phyloP scores from a whole-genome alignment of 2,113 vertebrate species.

The Trinectes maculatus region DNA sequence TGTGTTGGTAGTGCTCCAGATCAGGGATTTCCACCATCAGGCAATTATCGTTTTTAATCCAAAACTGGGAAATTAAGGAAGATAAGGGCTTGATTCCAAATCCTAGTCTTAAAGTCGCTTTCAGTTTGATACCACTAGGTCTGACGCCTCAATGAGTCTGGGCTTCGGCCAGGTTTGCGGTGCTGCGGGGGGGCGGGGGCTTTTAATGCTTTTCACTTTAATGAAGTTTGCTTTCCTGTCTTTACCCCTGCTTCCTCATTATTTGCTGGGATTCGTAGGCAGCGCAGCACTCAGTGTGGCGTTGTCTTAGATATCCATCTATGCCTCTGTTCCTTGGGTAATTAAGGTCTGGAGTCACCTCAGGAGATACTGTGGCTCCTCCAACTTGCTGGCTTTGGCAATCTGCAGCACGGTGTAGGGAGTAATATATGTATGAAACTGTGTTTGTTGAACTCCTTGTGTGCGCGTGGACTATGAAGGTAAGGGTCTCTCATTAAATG shows the following conservation, averaged over 20 bases:
- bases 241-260: conserved; percentile 41
- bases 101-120: conserved; percentile 17
- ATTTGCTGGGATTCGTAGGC: conserved; percentile 47
- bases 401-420: conserved; percentile 33
- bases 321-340: conserved; percentile 53
- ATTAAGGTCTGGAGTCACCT: conserved; percentile 65
- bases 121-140: conserved; percentile 36
- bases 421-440: conserved; percentile 28
- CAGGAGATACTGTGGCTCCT: conserved; percentile 51
- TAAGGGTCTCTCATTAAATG: conserved; percentile 28
- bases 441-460: conserved; percentile 19
- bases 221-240: conserved; percentile 59
- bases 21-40: conserved; percentile 40
- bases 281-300: conserved; percentile 30
- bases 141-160: conserved; percentile 33
- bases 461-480: conserved; percentile 1
- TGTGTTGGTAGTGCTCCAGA: conserved; percentile 59
- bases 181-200: conserved; percentile 33
- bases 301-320: conserved; percentile 55
- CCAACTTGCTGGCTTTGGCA: conserved; percentile 37
- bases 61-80: conserved; percentile 41
- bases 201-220: conserved; percentile 62
- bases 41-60: conserved; percentile 60
- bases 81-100: conserved; percentile 45
- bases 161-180: conserved; percentile 48